A percentile compares a stretch with the other conserved stretches of the same genome.
phyloP scores from a whole-genome alignment of 2,113 vertebrate genomes.

The Trematocara unimaculatum region DNA sequence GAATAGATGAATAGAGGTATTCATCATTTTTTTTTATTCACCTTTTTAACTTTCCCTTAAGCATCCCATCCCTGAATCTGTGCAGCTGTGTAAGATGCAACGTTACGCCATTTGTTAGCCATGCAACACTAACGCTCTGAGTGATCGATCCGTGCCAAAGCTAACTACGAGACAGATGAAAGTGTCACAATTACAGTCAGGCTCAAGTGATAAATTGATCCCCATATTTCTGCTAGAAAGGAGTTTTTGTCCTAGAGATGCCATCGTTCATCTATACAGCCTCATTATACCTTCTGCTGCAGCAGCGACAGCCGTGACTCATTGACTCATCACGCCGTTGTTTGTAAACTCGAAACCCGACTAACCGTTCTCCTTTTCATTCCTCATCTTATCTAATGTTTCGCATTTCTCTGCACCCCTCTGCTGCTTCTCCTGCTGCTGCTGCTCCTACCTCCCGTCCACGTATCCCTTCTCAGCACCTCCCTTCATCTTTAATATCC shows the following conservation, averaged over 20 bases:
- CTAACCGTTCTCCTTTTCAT: conserved; percentile 33
- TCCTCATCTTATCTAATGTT: conserved; percentile 44
- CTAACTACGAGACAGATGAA: conserved; percentile 69
- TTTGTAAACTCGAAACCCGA: conserved; percentile 55
- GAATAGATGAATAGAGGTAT: not conserved
- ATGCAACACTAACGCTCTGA: conserved; percentile 45
- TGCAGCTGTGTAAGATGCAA: conserved; percentile 6
- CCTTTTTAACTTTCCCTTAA: conserved; percentile 45
- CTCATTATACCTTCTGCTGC: conserved; percentile 57
- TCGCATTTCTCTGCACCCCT: conserved; percentile 3
- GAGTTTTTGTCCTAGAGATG: conserved; percentile 42
- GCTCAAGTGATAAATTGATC: conserved; percentile 60
- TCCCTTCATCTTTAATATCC: conserved; percentile 61
- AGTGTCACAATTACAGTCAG: conserved; percentile 64
- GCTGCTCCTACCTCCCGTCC: not conserved
- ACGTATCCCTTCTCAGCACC: conserved; percentile 21
- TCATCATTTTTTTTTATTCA: conserved; percentile 20
- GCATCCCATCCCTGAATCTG: conserved; percentile 31
- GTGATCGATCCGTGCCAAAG: conserved; percentile 59
- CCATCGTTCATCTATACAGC: conserved; percentile 50
- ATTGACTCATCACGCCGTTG: conserved; percentile 58
- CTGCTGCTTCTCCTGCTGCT: not conserved
- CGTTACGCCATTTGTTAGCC: conserved; percentile 50
- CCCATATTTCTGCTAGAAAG: conserved; percentile 30
- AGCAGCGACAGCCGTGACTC: conserved; percentile 44